phyloP scores from a whole-genome alignment of 2,888 invertebrate species.

The Sarcophaga caerulescens region DNA sequence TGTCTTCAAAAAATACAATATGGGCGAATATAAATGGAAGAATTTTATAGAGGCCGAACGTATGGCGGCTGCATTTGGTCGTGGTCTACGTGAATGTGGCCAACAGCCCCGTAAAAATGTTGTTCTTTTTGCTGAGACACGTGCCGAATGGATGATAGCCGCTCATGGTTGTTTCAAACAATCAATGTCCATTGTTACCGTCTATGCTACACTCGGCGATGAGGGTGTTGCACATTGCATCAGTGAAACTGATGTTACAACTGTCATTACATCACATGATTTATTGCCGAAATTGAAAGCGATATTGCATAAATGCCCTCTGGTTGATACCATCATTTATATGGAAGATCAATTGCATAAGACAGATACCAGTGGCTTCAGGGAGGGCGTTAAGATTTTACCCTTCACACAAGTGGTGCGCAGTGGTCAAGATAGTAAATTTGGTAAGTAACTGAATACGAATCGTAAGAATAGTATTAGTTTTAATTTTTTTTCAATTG shows the following conservation, averaged over 20 bases:
- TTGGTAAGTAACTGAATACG: slow-evolving; percentile 78
- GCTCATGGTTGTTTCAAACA: slow-evolving; percentile 98
- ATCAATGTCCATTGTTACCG: slow-evolving; percentile 96
- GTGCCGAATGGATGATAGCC: slow-evolving; percentile 98
- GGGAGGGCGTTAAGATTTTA: slow-evolving; percentile 87
- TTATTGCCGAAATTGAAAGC: slow-evolving; percentile 94
- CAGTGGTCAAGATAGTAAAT: slow-evolving; percentile 82
- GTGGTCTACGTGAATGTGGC: slow-evolving; percentile 91
- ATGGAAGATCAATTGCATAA: slow-evolving; percentile 93
- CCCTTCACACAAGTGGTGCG: slow-evolving; percentile 88
- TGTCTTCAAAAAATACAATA: slow-evolving; percentile 97
- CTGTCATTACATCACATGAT: slow-evolving; percentile 96
- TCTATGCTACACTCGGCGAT: slow-evolving; percentile 98
- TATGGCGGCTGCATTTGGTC: slow-evolving; percentile 90
- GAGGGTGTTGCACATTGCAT: slow-evolving; percentile 98
- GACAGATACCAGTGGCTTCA: slow-evolving; percentile 87
- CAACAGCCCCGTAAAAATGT: slow-evolving; percentile 88
- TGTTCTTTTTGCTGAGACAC: slow-evolving; percentile 97
- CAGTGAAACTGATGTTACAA: slow-evolving; percentile 96
- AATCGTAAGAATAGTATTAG: background rate
- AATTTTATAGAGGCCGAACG: slow-evolving; percentile 88
- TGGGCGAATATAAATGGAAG: slow-evolving; percentile 97
- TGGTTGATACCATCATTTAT: slow-evolving; percentile 90
- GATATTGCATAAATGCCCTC: slow-evolving; percentile 87
- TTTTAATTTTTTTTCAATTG: background rate